Base-by-base conservation (phyloP, 2,797 vertebrate species). In the Falco novaeseelandiae region DNA sequence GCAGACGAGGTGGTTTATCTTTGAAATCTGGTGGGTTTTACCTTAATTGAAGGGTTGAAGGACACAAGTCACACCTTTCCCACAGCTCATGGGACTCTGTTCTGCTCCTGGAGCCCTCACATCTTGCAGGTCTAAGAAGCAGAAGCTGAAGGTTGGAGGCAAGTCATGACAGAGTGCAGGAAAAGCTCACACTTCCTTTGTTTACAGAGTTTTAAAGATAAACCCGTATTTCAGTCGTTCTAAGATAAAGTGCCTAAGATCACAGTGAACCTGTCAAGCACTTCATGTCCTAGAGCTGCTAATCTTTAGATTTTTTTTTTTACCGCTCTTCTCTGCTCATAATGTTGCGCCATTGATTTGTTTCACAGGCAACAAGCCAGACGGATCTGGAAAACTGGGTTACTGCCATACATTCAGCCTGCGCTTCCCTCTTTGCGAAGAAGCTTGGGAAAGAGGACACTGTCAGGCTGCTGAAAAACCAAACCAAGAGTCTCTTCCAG, bases 381-480 rank as follows among this genome's bases (percentile, higher is more conserved):
- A 99, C 99, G 0, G 99, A 99, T 93, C 97, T 99, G 96, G 99
- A 99, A 95, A 99, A 99, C 98, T 99, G 99, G 99, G 98, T 99
- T 97, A 99, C 99, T 2, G 99, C 99, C 55, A 98, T 99, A 77
- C 99, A 99, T 93, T 99, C 99, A 12, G 99, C 99, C 13, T 99
- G 99, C 3, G 99, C 99, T 19, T 99, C 99, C 5, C 98, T 99
- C 87, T 98, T 99, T 97, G 99, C 99, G 5, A 99, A 99, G 98
- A 99, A 99, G n/a, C 98, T 98, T 54, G 99, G 99, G 54, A 99
- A 99, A 93, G 99, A 99, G 96, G 99, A 99, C 84, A 99, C 99
- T 0, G 98, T 99, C 70, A 98, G 98, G 59, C 97, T 99, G 69
- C 98, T 99, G 79, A 98, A 98, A 95, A 99, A 96, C 97, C 99